Evolutionary conservation across 2,797 vertebrate species (phyloP).

Genomic region (Crax fasciolata): DNA sequence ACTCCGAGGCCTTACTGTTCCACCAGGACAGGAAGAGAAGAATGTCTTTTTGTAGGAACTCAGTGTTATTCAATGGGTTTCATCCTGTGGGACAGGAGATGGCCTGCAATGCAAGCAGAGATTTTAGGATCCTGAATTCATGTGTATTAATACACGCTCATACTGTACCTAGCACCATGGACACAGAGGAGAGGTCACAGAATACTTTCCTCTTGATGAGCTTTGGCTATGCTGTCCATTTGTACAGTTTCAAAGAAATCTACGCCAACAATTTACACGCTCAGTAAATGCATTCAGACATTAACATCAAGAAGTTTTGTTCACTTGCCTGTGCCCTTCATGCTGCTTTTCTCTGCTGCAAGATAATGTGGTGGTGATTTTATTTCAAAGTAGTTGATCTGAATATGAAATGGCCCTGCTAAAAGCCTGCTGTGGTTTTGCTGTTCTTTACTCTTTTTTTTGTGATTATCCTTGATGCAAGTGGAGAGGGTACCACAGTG

Average conservation of each 20-base stretch:
- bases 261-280: constrained; percentile 60
- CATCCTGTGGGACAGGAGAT: not conserved
- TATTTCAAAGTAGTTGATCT: constrained; percentile 12
- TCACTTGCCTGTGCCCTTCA: constrained; percentile 60
- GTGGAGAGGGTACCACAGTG: not conserved
- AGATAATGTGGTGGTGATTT: constrained; percentile 44
- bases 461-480: not conserved
- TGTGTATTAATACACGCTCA: constrained; percentile 5
- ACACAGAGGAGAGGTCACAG: constrained; percentile 49
- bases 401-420: constrained; percentile 31
- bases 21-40: constrained; percentile 41
- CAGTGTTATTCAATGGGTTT: not conserved
- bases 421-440: constrained; percentile 57
- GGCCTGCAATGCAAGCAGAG: not conserved
- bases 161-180: constrained; percentile 58
- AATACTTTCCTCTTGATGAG: constrained; percentile 62
- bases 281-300: constrained; percentile 70
- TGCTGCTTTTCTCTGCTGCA: constrained; percentile 71
- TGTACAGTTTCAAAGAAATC: constrained; percentile 68
- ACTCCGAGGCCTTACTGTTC: constrained; percentile 54
- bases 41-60: constrained; percentile 47
- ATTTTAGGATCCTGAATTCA: constrained; percentile 1
- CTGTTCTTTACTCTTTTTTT: constrained; percentile 17
- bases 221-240: constrained; percentile 73
- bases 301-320: constrained; percentile 57